phyloP scores from a whole-genome alignment of 2,888 invertebrate genomes.

The Diogma glabrata region DNA sequence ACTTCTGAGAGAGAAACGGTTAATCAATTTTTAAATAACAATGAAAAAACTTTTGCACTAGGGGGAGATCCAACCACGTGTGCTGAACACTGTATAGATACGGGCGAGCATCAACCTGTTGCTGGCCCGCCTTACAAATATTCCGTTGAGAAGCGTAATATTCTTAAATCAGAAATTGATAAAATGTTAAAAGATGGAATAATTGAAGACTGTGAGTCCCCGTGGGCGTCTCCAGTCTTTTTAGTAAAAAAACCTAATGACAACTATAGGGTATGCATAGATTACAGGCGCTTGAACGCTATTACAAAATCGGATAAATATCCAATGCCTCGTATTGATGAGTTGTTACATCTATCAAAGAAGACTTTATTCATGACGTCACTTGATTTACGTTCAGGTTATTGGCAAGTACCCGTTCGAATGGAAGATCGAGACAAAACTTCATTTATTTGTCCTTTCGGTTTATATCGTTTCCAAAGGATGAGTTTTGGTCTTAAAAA shows the following conservation, averaged over 20 bases:
- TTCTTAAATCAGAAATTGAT: conserved; percentile 23
- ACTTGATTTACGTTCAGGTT: conserved; percentile 17
- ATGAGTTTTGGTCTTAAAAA: neutral
- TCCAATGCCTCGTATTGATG: neutral
- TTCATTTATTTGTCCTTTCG: conserved; percentile 15
- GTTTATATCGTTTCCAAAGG: conserved; percentile 18
- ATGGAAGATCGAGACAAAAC: conserved; percentile 16
- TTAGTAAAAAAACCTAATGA: conserved; percentile 28
- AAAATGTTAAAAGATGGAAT: conserved; percentile 25
- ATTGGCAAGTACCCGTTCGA: conserved; percentile 15
- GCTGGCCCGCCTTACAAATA: conserved; percentile 27
- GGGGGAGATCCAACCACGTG: conserved; percentile 11
- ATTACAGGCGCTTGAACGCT: conserved; percentile 24
- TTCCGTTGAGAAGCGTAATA: conserved; percentile 21
- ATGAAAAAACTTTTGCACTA: neutral
- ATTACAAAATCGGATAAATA: conserved; percentile 20
- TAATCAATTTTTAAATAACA: too few species aligned
- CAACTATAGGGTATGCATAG: conserved; percentile 25
- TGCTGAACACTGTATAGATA: conserved; percentile 24
- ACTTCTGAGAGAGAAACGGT: too few species aligned
- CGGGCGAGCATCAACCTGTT: conserved; percentile 25
- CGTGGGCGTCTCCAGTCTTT: conserved; percentile 28
- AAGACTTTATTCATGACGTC: conserved; percentile 14
- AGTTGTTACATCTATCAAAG: neutral
- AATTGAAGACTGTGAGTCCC: conserved; percentile 30